Percentiles rank a stretch among this genome's conserved stretches.
These are phyloP conservation scores for Neoitamus cyanurus DNA, from an alignment of 2,888 invertebrate genomes.

Conservation along the genomic window DNA sequence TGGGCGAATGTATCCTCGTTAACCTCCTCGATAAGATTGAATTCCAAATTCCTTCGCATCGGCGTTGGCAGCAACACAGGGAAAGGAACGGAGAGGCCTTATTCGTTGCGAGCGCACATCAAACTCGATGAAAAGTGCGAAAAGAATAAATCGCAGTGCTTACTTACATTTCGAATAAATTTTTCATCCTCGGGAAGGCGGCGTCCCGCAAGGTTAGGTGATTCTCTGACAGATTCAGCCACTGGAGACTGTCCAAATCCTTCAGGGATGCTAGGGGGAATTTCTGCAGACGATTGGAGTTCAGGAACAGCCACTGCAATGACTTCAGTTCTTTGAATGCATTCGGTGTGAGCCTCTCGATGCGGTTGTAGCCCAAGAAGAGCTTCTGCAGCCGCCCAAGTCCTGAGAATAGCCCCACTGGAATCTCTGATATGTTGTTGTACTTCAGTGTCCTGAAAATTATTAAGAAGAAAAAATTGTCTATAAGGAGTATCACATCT, in stretches of 20 bases:
- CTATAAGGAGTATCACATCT: not conserved
- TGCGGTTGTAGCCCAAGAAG: slow-evolving; percentile 61
- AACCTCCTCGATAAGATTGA: slow-evolving; percentile 67
- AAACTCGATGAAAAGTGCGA: not conserved
- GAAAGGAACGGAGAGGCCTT: not conserved
- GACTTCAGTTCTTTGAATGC: slow-evolving; percentile 65
- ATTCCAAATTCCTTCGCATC: slow-evolving; percentile 64
- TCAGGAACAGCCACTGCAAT: slow-evolving; percentile 67
- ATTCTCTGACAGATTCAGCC: slow-evolving; percentile 69
- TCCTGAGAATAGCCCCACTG: slow-evolving; percentile 59
- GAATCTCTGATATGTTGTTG: slow-evolving; percentile 64
- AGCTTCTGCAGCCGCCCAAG: slow-evolving; percentile 59
- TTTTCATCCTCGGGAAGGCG: slow-evolving; percentile 66
- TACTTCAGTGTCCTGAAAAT: slow-evolving; percentile 60
- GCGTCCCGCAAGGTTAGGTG: slow-evolving; percentile 66
- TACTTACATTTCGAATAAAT: slow-evolving; percentile 68
- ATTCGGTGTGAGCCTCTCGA: slow-evolving; percentile 61
- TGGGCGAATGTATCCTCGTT: slow-evolving; percentile 66
- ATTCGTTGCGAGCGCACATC: not conserved
- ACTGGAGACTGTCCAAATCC: slow-evolving; percentile 63
- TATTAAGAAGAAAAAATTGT: not conserved
- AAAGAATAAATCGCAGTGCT: slow-evolving; percentile 18
- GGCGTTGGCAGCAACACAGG: slow-evolving; percentile 47
- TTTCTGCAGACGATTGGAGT: slow-evolving; percentile 66
- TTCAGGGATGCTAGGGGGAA: slow-evolving; percentile 66